Evolutionary conservation across 2,797 vertebrate species (phyloP).

Genomic region (Poeciliopsis gracilis): DNA sequence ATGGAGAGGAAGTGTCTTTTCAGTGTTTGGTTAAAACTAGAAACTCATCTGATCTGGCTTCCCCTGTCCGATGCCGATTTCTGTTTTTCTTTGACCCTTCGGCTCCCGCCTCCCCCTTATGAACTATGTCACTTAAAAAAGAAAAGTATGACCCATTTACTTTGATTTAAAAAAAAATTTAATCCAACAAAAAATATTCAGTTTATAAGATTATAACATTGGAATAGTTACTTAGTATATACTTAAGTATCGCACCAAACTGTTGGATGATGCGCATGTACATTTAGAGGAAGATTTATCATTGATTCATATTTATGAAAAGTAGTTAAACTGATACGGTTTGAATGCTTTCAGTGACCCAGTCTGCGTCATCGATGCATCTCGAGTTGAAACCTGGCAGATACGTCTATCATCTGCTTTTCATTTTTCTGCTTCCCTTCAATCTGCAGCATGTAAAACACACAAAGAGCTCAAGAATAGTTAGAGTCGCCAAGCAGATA

Average conservation of each 20-base stretch:
- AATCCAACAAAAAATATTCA: not conserved
- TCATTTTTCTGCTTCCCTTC: not conserved
- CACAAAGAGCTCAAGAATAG: not conserved
- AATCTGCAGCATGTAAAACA: not conserved
- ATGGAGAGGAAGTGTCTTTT: constrained; percentile 1
- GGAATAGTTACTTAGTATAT: not conserved
- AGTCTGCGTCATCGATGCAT: not conserved
- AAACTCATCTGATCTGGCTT: not conserved
- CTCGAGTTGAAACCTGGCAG: not conserved
- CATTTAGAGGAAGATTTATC: not conserved
- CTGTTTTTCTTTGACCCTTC: not conserved
- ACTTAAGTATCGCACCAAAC: not conserved
- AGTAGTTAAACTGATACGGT: not conserved
- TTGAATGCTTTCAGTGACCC: not conserved
- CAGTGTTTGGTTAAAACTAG: not conserved
- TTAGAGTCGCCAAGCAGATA: not conserved
- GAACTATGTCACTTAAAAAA: not conserved
- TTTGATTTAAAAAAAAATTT: not conserved
- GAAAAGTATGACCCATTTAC: not conserved
- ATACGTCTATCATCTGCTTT: not conserved
- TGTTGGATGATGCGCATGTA: not conserved
- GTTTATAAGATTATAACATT: not conserved
- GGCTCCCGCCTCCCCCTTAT: not conserved
- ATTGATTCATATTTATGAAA: not conserved
- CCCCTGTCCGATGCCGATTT: not conserved